These are phyloP conservation scores for Apamea monoglypha DNA, from an alignment of 2,888 invertebrate species.

Conservation along the genomic window DNA sequence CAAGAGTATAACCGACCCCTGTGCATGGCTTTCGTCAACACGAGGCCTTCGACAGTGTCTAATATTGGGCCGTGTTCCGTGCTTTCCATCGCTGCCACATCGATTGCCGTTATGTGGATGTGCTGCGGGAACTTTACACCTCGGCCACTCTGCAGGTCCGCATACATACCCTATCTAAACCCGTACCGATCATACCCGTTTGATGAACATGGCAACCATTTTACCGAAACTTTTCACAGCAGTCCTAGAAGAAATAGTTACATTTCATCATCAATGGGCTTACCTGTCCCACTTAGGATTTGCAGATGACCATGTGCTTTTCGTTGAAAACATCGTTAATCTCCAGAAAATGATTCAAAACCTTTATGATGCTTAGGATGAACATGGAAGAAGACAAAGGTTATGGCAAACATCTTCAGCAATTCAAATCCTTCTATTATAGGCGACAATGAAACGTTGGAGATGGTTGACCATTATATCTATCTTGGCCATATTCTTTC, in stretches of 20 bases:
- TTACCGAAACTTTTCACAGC: not conserved
- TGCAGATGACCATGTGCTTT: too few relatives aligned
- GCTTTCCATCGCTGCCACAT: not conserved
- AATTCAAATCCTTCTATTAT: not conserved
- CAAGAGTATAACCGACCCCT: not conserved
- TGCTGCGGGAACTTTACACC: not conserved
- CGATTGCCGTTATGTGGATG: not conserved
- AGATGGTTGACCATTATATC: not conserved
- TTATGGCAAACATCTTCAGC: not conserved
- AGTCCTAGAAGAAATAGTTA: not conserved
- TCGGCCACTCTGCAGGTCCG: not conserved
- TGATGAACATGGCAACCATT: too few relatives aligned
- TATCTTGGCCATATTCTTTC: not conserved
- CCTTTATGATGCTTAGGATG: not conserved
- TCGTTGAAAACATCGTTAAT: too few relatives aligned
- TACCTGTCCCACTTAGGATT: too few relatives aligned
- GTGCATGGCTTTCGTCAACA: not conserved
- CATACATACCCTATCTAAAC: not conserved
- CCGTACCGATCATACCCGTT: not conserved
- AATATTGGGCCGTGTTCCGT: not conserved
- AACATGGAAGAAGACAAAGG: not conserved
- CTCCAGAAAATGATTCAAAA: too few relatives aligned
- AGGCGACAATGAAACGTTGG: not conserved
- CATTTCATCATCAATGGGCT: not conserved
- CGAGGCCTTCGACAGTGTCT: not conserved